Percentiles rank a stretch among this genome's conserved stretches.
Conservation (phyloP, 2,797 vertebrate species). For the Picus viridis region DNA sequence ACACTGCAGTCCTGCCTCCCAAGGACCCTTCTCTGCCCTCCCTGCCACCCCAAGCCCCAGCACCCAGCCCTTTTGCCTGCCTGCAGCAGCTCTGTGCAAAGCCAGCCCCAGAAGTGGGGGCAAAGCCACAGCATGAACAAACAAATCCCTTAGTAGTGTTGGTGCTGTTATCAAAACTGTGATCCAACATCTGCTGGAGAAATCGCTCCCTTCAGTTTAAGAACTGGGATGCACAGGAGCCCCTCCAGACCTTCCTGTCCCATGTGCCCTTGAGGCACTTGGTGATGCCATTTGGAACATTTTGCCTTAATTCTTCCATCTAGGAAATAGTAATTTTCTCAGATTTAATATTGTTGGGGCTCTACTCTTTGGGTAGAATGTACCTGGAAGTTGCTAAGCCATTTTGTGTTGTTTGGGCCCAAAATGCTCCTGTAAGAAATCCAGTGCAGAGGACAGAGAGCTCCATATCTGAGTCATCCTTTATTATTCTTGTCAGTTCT, state of each 20-base stretch:
- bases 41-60: background rate
- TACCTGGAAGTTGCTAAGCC: accelerated
- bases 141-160: accelerated
- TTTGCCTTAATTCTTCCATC: background rate
- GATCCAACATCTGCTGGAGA: accelerated
- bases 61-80: background rate
- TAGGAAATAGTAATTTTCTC: accelerated
- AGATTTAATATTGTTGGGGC: background rate
- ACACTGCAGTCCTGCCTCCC: background rate
- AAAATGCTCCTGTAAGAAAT: accelerated
- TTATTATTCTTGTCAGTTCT: background rate
- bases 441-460: accelerated
- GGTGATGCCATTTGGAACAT: background rate
- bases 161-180: accelerated
- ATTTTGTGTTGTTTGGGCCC: accelerated
- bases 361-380: background rate
- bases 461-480: accelerated
- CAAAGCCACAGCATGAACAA: too few species aligned
- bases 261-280: accelerated
- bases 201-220: accelerated
- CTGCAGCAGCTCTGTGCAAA: background rate
- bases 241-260: accelerated
- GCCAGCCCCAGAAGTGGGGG: background rate
- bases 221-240: background rate
- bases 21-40: background rate